Conservation (phyloP, 1,140 invertebrate genomes). For the Drosophila athabasca region DNA sequence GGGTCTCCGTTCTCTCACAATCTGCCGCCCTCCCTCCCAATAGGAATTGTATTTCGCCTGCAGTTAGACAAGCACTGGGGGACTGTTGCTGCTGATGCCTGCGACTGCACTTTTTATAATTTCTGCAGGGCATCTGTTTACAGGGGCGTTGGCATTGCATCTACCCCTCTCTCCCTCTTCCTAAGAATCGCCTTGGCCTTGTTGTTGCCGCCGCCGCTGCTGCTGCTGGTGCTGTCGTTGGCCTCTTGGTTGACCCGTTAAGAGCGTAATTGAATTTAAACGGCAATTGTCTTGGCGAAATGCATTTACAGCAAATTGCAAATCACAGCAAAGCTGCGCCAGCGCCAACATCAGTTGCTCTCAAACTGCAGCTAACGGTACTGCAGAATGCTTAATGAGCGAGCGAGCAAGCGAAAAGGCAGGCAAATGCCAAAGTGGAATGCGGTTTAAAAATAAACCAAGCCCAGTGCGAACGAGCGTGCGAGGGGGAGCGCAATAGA, state of each 20-base stretch:
- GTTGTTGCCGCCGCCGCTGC: conserved; percentile 9
- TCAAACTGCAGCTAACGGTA: conserved; percentile 65
- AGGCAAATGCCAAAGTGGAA: conserved; percentile 59
- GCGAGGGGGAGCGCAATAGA: conserved; percentile 2
- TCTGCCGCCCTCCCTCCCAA: conserved; percentile 25
- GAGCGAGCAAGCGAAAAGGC: conserved; percentile 19
- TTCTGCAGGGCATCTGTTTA: conserved; percentile 34
- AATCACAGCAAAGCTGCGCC: conserved; percentile 24
- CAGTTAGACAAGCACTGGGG: conserved; percentile 33
- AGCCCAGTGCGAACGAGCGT: conserved; percentile 38
- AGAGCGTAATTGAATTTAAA: conserved; percentile 73
- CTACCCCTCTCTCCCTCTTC: not conserved
- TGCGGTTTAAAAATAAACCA: conserved; percentile 80
- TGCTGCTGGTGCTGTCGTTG: conserved; percentile 30
- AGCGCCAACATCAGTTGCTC: conserved; percentile 31
- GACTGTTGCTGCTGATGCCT: conserved; percentile 20
- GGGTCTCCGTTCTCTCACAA: not conserved
- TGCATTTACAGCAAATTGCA: conserved; percentile 47
- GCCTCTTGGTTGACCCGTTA: conserved; percentile 58
- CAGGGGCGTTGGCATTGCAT: conserved; percentile 40
- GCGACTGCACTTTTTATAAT: conserved; percentile 25
- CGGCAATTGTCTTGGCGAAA: conserved; percentile 62
- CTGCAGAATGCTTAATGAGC: conserved; percentile 39
- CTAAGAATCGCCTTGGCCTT: conserved; percentile 33
- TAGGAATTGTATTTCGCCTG: conserved; percentile 55